phyloP scores from a whole-genome alignment of 2,888 invertebrate genomes.

The Oligia latruncula region DNA sequence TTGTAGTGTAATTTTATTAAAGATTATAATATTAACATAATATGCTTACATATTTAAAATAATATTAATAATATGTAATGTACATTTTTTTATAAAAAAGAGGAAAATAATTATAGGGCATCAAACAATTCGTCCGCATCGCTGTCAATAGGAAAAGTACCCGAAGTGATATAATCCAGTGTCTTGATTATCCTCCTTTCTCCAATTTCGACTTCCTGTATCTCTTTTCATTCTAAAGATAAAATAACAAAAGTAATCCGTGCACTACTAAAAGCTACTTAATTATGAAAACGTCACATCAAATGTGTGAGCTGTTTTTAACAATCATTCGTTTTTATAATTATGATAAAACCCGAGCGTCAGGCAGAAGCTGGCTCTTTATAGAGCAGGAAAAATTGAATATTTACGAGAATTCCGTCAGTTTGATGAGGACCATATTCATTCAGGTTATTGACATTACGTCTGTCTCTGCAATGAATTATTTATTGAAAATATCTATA shows the following conservation, averaged over 20 bases:
- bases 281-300: constrained; percentile 26
- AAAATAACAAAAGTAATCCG: neutral
- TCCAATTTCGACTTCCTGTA: neutral
- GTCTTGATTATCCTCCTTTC: neutral
- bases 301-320: constrained; percentile 45
- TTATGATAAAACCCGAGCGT: constrained; percentile 55
- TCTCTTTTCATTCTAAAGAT: neutral
- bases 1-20: neutral
- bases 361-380: constrained; percentile 42
- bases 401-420: constrained; percentile 63
- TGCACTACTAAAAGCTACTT: constrained; percentile 13
- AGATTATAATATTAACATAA: neutral
- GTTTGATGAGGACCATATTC: constrained; percentile 53
- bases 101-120: neutral
- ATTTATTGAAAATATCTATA: constrained; percentile 56
- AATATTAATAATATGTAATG: neutral
- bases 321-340: constrained; percentile 42
- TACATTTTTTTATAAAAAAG: neutral
- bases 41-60: neutral
- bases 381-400: constrained; percentile 54
- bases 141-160: neutral
- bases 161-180: neutral
- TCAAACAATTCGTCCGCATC: neutral
- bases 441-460: constrained; percentile 65
- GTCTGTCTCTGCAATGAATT: constrained; percentile 63